Percentiles rank a stretch among this genome's conserved stretches.
Conservation (phyloP, 2,113 vertebrate genomes). For the Podiceps cristatus region DNA sequence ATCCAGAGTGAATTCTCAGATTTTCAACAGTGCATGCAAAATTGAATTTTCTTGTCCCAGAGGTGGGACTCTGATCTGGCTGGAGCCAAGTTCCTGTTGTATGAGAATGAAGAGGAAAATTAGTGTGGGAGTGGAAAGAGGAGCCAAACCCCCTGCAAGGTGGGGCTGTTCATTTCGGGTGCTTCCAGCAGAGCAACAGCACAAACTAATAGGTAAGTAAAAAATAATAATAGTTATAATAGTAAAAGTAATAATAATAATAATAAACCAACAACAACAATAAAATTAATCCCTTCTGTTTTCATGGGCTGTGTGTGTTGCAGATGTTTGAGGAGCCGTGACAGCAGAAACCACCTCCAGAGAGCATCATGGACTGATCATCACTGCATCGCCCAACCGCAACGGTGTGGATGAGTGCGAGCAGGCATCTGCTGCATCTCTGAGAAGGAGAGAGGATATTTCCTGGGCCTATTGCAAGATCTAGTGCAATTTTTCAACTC, state of each 20-base stretch:
- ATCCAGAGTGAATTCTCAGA: neutral
- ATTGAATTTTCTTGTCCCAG: neutral
- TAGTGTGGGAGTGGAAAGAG: neutral
- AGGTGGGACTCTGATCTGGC: neutral
- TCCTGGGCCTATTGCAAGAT: neutral
- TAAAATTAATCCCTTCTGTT: neutral
- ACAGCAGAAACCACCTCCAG: neutral
- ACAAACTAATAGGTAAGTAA: neutral
- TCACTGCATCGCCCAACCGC: accelerated
- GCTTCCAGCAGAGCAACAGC: neutral
- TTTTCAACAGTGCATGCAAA: neutral
- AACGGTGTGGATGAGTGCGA: accelerated
- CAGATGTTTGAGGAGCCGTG: neutral
- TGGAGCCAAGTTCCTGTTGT: neutral
- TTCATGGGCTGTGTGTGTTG: neutral
- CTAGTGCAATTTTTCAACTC: neutral
- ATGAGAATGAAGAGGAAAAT: neutral
- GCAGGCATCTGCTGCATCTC: accelerated
- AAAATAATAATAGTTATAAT: neutral
- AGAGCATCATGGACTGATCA: neutral
- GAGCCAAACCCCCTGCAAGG: too few relatives aligned
- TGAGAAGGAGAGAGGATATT: neutral
- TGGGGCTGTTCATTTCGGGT: neutral
- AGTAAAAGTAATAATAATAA: neutral
- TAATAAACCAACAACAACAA: neutral